These are phyloP conservation scores for Solea solea DNA, from an alignment of 2,113 vertebrate species.

Conservation along the genomic window DNA sequence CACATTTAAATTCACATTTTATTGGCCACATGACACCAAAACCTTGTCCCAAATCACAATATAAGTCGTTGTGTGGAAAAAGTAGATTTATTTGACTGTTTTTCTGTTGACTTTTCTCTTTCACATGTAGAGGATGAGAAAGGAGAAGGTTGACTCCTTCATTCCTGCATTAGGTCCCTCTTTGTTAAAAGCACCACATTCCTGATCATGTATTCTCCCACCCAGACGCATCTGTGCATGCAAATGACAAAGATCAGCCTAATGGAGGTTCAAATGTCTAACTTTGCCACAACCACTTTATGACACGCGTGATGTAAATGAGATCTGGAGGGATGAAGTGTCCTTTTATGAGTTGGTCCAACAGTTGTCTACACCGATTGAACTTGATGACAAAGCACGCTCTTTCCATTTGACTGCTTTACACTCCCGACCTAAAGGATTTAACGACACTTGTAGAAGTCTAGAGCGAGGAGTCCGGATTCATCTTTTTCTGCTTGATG, in stretches of 20 bases:
- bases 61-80: too few relatives aligned
- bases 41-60: too few relatives aligned
- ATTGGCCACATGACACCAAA: too few relatives aligned
- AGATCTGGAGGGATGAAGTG: constrained; percentile 33
- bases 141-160: too few relatives aligned
- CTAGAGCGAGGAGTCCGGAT: constrained; percentile 10
- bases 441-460: constrained; percentile 37
- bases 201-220: neutral
- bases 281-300: constrained; percentile 1
- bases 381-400: constrained; percentile 26
- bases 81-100: too few relatives aligned
- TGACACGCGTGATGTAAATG: constrained; percentile 36
- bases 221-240: neutral
- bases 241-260: constrained; percentile 13
- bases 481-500: constrained; percentile 36
- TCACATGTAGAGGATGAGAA: too few relatives aligned
- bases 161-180: neutral
- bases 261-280: constrained; percentile 9
- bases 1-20: neutral
- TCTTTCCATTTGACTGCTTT: neutral
- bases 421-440: constrained; percentile 24
- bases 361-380: constrained; percentile 42
- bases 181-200: neutral
- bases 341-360: constrained; percentile 32
- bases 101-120: too few relatives aligned